Conservation (phyloP, 1,140 invertebrate species). For the Lordiphosa collinella region DNA sequence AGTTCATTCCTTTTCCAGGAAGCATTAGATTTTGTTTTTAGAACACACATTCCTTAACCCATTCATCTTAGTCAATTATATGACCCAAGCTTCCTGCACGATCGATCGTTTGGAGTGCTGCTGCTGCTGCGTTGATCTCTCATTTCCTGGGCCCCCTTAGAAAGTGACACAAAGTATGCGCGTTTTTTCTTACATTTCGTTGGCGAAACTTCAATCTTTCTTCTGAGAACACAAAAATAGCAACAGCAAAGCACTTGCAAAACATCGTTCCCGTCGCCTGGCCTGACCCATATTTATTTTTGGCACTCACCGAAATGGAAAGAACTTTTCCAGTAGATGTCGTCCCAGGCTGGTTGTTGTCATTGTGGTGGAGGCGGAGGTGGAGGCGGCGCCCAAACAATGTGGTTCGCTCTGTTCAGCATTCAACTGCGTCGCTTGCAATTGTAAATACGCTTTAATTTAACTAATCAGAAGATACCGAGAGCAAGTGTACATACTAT, state of each 20-base stretch:
- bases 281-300: constrained; percentile 74
- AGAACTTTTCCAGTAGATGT: constrained; percentile 70
- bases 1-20: too few relatives aligned
- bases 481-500: constrained; percentile 13
- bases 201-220: constrained; percentile 1
- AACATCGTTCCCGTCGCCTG: constrained; percentile 36
- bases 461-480: constrained; percentile 71
- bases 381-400: constrained; percentile 30
- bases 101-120: constrained; percentile 18
- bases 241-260: constrained; percentile 6
- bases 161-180: constrained; percentile 24
- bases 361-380: constrained; percentile 27
- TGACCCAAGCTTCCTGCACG: constrained; percentile 6
- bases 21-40: neutral
- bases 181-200: neutral
- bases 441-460: constrained; percentile 73
- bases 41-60: constrained; percentile 10
- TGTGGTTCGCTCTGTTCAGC: constrained; percentile 11
- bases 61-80: constrained; percentile 37
- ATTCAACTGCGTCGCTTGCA: constrained; percentile 62
- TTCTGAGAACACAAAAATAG: constrained; percentile 28
- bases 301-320: constrained; percentile 71
- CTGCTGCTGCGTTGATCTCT: constrained; percentile 1
- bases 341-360: constrained; percentile 64
- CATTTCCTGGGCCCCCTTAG: constrained; percentile 26